These are phyloP conservation scores for Drosophila yakuba DNA, from an alignment of 1,140 invertebrate species.

Conservation along the genomic window DNA sequence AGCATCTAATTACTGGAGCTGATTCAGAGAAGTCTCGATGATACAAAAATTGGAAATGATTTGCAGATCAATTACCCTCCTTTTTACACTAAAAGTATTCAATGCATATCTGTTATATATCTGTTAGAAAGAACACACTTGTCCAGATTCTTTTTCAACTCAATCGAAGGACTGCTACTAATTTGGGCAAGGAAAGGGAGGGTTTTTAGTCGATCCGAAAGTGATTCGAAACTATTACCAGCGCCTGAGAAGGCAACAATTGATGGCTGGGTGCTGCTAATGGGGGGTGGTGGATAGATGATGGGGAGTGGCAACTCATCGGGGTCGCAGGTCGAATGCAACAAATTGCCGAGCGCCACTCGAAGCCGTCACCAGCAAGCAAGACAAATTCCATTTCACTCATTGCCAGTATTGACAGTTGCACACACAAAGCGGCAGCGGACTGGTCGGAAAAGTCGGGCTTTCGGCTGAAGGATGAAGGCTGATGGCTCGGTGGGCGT, in stretches of 20 bases:
- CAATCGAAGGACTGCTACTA: neutral
- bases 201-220: constrained; percentile 33
- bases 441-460: neutral
- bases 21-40: neutral
- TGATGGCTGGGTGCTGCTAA: constrained; percentile 9
- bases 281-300: neutral
- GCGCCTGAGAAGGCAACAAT: constrained; percentile 27
- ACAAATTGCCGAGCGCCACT: constrained; percentile 65
- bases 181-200: neutral
- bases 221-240: constrained; percentile 72
- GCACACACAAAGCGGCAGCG: constrained; percentile 21
- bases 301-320: neutral
- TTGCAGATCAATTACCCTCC: no score
- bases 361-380: constrained; percentile 66
- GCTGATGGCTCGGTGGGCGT: constrained; percentile 3
- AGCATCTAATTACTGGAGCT: constrained; percentile 27
- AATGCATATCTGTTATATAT: no score
- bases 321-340: constrained; percentile 33
- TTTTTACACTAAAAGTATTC: no score
- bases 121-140: no score
- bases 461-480: neutral
- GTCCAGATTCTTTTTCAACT: neutral
- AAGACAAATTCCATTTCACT: constrained; percentile 80
- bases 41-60: no score
- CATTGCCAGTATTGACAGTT: constrained; percentile 77